Base-by-base conservation (phyloP, 2,888 invertebrate species). In the Anthoptus insignis region DNA sequence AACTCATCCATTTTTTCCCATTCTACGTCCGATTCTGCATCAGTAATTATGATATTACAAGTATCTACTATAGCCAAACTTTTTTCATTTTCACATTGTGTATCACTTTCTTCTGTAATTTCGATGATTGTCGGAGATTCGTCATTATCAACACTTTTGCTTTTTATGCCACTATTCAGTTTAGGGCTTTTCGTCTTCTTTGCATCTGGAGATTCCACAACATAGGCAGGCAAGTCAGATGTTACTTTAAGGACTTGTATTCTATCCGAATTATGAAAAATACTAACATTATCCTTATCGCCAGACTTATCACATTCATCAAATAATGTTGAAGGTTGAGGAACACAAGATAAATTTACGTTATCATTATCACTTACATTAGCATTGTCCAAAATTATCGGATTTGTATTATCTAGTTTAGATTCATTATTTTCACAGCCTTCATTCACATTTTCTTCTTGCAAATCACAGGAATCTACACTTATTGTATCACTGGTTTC, bases 11-110 rank as follows among this genome's bases (percentile, higher is more conserved):
- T 85, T 71, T 88, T 88, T 78, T 95, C 95, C 92, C 94, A 94
- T 74, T 95, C 94, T 37, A 94, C 83, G 71, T 96, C 96, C 0
- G 95, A 94, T 64, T 95, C 96, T 21, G 94, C 95, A 82, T 96
- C 96, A 39, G 94, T 94, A 13, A 97, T 91, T 24, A 96, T 81
- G 11, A 94, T 90, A 74, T 91, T 91, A 74, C 85, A 91, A 67
- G 86, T 89, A 63, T 94, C 93, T 60, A 90, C 85, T 64, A 94
- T 77, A 59, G 86, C 81, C 42, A 89, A 72, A 34, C 73, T 73
- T 65, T 76, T 80, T 32, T 83, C 82, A 59, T 83, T 78, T 66
- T 83, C 87, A 50, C 72, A 69, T 21, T 77, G 72, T 32, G 22
- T 52, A 53, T 65, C 67, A 52, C 42, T 63, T 50, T 87, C 89